Base-by-base conservation (phyloP, 2,113 vertebrate species). In the Mormyrus lacerda region DNA sequence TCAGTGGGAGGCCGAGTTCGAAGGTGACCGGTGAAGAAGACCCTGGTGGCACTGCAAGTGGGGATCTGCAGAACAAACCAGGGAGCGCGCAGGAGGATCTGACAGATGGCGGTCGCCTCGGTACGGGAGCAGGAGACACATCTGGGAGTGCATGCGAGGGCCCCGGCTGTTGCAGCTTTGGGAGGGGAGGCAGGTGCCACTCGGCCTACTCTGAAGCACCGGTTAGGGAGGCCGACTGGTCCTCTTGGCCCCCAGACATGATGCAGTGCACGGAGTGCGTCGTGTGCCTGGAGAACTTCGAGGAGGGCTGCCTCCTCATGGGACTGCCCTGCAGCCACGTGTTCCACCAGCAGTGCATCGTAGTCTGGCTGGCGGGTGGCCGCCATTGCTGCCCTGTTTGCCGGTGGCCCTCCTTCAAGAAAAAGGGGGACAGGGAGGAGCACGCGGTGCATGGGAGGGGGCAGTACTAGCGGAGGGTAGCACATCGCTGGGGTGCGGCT, bases 281-380 rank as follows among this genome's bases (percentile, higher is more conserved):
- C n/a, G 97, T 99, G 87, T 99, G 98, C 93, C 95, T 99, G 89
- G 98, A 99, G 89, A 98, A 97, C 96, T 99, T 99, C 92, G 93
- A 94, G 31, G 91, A 91, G 0, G 95, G 95, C 42, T 98, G 97
- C 91, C 93, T 98, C 86, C 94, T 99, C 2, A 98, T 97, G 97
- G 97, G 96, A 9, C 93, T 99, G 91, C 98, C 98, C 0, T 99
- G 98, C 42, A 97, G 97, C 92, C 98, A 99, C 5, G 97, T 97
- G 90, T 99, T 99, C 94, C 98, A 99, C 93, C 98, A 99, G 94
- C 97, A 96, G 92, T 99, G 98, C 95, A 98, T 99, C 73, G 95
- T 97, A 90, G 96, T 98, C 91, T 99, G 98, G 98, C 91, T 99
- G 92, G 96, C 95, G 0, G 97, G 96, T 0, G 97, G 98, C 45